Evolutionary conservation across 2,888 invertebrate genomes (phyloP).

Genomic region (Rhogogaster chlorosoma): DNA sequence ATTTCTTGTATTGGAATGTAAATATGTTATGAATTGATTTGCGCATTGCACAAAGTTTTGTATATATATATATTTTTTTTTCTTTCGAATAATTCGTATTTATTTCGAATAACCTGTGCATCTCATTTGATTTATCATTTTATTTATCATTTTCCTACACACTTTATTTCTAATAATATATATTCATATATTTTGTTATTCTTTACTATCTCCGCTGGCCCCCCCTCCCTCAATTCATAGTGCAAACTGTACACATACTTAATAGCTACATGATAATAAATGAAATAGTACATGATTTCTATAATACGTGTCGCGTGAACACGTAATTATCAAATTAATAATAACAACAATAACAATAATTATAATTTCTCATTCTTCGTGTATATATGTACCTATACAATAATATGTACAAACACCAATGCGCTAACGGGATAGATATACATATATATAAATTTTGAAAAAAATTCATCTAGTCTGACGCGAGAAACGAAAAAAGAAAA

Average conservation of each 20-base stretch:
- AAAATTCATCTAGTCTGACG: neutral
- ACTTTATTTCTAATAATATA: conserved; percentile 5
- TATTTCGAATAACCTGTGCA: neutral
- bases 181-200: neutral
- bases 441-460: neutral
- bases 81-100: neutral
- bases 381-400: neutral
- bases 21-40: neutral
- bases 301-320: neutral
- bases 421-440: neutral
- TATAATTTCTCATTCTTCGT: neutral
- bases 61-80: neutral
- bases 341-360: neutral
- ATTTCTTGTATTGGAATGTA: neutral
- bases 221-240: neutral
- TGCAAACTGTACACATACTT: conserved; percentile 46
- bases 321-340: neutral
- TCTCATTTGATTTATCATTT: neutral
- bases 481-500: neutral
- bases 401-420: conserved; percentile 17
- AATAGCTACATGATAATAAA: conserved; percentile 13
- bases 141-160: neutral
- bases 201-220: neutral
- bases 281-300: conserved; percentile 1
- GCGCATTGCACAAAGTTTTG: too few species aligned